Evolutionary conservation across 2,797 vertebrate species (phyloP).

Genomic region (Eulemur albifrons): DNA sequence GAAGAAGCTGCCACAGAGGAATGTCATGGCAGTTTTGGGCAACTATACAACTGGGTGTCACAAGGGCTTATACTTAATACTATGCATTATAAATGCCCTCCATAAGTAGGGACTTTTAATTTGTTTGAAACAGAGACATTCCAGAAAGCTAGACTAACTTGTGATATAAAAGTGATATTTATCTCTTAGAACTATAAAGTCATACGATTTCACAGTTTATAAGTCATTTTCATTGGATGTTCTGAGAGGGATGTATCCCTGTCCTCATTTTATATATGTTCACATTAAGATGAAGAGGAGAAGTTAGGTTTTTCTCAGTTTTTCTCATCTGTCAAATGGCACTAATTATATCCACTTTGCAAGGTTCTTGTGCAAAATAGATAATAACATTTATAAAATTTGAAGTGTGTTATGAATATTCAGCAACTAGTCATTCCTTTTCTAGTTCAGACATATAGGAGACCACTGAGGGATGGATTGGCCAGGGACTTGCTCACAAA

Average conservation of each 20-base stretch:
- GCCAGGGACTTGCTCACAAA: neutral
- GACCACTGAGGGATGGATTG: neutral
- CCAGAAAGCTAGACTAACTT: neutral
- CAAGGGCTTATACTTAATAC: neutral
- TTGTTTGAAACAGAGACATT: neutral
- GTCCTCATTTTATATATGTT: neutral
- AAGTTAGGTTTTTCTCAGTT: neutral
- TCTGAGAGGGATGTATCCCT: neutral
- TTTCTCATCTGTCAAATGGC: neutral
- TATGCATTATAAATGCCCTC: neutral
- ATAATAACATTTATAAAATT: neutral
- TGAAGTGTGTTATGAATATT: neutral
- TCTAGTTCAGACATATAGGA: neutral
- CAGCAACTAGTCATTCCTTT: neutral
- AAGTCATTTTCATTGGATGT: neutral
- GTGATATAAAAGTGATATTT: neutral
- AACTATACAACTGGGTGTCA: neutral
- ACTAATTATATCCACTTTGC: neutral
- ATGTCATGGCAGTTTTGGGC: too few relatives aligned
- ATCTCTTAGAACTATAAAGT: neutral
- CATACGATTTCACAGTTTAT: neutral
- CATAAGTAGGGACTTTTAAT: neutral
- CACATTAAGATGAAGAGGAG: neutral
- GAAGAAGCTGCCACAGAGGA: neutral
- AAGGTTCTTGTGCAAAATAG: neutral